phyloP scores from a whole-genome alignment of 1,140 invertebrate genomes.

The Melipona quadrifasciata region DNA sequence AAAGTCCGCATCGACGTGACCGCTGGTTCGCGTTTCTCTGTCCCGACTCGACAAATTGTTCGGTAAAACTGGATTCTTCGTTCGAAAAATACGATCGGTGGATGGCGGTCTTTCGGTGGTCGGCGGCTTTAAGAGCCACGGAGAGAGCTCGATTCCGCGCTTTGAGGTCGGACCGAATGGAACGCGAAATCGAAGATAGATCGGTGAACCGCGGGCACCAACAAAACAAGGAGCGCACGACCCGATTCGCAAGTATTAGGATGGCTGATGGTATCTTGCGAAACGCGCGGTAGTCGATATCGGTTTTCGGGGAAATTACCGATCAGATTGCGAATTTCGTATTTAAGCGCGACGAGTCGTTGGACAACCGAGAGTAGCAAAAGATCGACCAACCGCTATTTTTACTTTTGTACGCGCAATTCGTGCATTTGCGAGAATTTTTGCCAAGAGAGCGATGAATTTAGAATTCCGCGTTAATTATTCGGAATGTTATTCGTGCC shows the following conservation, averaged over 20 bases:
- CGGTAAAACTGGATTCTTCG: constrained; percentile 42
- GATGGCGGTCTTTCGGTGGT: background rate
- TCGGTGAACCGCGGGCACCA: background rate
- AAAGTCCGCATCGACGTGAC: background rate
- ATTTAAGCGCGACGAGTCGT: too few species aligned
- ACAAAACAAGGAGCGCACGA: background rate
- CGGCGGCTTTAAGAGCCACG: background rate
- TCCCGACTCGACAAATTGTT: constrained; percentile 40
- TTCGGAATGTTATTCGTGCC: too few species aligned
- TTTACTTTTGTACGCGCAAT: too few species aligned
- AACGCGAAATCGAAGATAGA: constrained; percentile 19
- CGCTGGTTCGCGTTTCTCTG: background rate
- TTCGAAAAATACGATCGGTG: constrained; percentile 8
- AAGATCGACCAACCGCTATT: too few species aligned
- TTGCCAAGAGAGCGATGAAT: too few species aligned
- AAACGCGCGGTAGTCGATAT: background rate
- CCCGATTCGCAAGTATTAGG: background rate
- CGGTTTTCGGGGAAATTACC: too few species aligned
- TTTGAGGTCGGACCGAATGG: background rate
- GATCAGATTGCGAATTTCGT: too few species aligned
- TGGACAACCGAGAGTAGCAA: too few species aligned
- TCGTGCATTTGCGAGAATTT: too few species aligned
- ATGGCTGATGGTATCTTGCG: background rate
- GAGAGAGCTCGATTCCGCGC: too few species aligned
- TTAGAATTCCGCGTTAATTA: too few species aligned